These are phyloP conservation scores for Prietella phreatophila DNA, from an alignment of 2,113 vertebrate genomes.

Conservation along the genomic window DNA sequence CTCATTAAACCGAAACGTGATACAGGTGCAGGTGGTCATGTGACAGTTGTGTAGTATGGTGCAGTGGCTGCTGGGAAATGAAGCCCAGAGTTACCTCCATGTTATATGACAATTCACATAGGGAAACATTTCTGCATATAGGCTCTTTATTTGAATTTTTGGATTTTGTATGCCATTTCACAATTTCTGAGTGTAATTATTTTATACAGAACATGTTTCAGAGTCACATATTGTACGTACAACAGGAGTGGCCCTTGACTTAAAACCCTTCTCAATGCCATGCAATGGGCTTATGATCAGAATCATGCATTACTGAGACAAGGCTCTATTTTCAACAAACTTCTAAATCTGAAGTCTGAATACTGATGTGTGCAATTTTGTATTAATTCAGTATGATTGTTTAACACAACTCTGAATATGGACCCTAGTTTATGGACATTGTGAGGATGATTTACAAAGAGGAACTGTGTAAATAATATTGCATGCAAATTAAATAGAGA, in stretches of 20 bases:
- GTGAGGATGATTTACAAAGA: background rate
- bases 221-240: background rate
- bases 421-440: background rate
- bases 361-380: background rate
- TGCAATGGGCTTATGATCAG: background rate
- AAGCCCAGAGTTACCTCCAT: no score
- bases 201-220: background rate
- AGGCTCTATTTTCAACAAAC: background rate
- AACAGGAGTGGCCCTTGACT: background rate
- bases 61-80: no score
- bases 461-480: background rate
- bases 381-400: background rate
- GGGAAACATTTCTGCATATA: background rate
- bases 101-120: background rate
- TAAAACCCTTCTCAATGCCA: background rate
- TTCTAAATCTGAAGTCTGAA: background rate
- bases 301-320: background rate
- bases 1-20: no score
- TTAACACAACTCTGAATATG: background rate
- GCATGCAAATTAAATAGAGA: background rate
- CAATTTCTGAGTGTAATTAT: background rate
- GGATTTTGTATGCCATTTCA: background rate
- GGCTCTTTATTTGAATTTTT: background rate
- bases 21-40: no score
- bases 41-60: no score